Base-by-base conservation (phyloP, 2,797 vertebrate species). In the Chaenodraco wilsoni region DNA sequence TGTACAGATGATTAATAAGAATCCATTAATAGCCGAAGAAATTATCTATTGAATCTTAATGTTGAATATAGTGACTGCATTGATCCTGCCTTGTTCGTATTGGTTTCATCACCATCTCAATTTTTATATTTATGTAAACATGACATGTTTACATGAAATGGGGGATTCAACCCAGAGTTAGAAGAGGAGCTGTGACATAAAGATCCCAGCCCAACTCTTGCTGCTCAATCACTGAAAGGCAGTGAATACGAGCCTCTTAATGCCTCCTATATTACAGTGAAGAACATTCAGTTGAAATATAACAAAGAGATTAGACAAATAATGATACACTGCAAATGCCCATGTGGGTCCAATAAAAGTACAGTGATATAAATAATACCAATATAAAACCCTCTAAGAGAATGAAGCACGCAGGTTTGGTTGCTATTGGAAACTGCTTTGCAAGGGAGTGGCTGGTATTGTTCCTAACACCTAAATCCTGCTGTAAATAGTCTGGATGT, bases 351-450 rank as follows among this genome's bases (percentile, higher is more conserved):
- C 46, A 76, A 78, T 87, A 78, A 87, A 76, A 62, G 60, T 74
- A 61, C 58, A 79, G 55, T 63, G 75, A 54, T 85, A 84, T 84
- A 77, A 84, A 87, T 77, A 84, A 74, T 68, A 83, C 54, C 64
- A 74, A 72, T 63, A 60, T 74, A 40, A 80, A 77, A 68, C 19
- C 37, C 55, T 71, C 19, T 31, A 69, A 57, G 44, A 65, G 37
- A 33, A 67, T 52, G 57, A 65, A 33, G 69, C 61, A 49, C 13
- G 23, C 61, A 60, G 59, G 58, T 72, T 65, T 76, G 74, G 89
- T 93, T 92, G 91, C 90, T 73, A 91, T 86, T 85, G 86, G 88
- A 90, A 91, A 92, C 91, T 87, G 88, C 76, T 76, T 80, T 52
- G 43, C 37, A 55, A 65, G 72, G 80, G 81, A 87, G 81, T 82